Evolutionary conservation across 1,140 invertebrate genomes (phyloP), one percentile per base, ranked within the genome.

Genomic region (Elymnias hypermnestra): DNA sequence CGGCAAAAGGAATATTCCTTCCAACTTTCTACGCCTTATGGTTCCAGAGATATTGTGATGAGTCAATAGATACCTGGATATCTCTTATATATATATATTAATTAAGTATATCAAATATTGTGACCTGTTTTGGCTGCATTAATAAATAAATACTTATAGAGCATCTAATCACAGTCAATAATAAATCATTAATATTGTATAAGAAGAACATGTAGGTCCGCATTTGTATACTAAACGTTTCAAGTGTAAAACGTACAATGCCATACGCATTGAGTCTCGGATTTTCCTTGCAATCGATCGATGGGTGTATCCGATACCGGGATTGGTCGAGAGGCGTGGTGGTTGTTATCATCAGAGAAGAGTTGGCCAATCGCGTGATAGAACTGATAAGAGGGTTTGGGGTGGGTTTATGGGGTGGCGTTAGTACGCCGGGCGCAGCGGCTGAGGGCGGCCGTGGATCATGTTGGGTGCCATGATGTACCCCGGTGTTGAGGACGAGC

Each of bases 401-500:
- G 71, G 72, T 71, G 56, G 75, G 31, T 53, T 26, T 35, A 58
- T 57, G 57, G 73, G 75, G 73, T 72, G 67, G 63, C 66, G 62
- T 56, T 70, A 85, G 78, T 83, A 62, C 52, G 66, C 62, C 63
- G 66, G 63, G 50, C 69, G 81, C 40, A 56, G 71, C 70, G 64
- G 65, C 55, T 50, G 64, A 71, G 82, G 65, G 57, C 64, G 62
- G 83, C 65, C 48, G 84, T 38, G 52, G 42, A 78, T 78, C 41
- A 88, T 87, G 84, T 70, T 86, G 59, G 79, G 78, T 46, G 68
- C 79, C 53, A 88, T 84, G 75, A 86, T 81, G 71, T 79, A 88
- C 49, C 83, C 88, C 31, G 86, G 86, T 35, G 87, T 77, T 58
- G 74, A 81, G 29, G 66, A 69, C n/a, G 86, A 87, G 50, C 65